Evolutionary conservation across 2,888 invertebrate genomes (phyloP).

Genomic region (Acanthacorydalis orientalis): DNA sequence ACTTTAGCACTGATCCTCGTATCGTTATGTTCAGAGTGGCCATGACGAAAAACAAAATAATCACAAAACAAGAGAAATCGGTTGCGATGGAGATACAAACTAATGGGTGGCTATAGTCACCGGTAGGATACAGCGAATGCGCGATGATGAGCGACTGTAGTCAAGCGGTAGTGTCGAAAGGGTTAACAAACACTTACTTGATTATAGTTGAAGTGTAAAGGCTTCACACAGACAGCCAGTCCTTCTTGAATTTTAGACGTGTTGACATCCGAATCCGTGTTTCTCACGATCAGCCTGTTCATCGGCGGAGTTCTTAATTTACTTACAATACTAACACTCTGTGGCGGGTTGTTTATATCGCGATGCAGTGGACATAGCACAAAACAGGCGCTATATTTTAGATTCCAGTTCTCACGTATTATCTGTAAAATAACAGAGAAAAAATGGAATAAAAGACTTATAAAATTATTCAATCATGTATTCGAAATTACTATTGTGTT

Average conservation of each 20-base stretch:
- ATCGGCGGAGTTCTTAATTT: conserved; percentile 39
- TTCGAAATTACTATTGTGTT: too few species aligned
- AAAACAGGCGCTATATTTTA: conserved; percentile 83
- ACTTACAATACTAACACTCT: conserved; percentile 53
- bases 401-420: conserved; percentile 85
- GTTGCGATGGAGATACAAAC: too few species aligned
- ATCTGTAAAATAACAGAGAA: conserved; percentile 30
- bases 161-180: too few species aligned
- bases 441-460: too few species aligned
- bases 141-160: too few species aligned
- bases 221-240: conserved; percentile 75
- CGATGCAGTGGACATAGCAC: conserved; percentile 61
- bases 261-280: conserved; percentile 25
- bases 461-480: too few species aligned
- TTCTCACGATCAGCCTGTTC: conserved; percentile 45
- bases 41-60: too few species aligned
- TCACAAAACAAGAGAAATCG: too few species aligned
- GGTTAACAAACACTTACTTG: conserved; percentile 32
- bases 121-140: too few species aligned
- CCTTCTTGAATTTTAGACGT: conserved; percentile 30
- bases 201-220: conserved; percentile 77
- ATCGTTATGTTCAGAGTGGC: too few species aligned
- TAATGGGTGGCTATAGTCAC: too few species aligned
- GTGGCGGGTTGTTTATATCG: conserved; percentile 44
- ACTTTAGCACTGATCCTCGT: too few species aligned